These are phyloP conservation scores for Allacma fusca DNA, from an alignment of 2,888 invertebrate genomes.

Conservation along the genomic window DNA sequence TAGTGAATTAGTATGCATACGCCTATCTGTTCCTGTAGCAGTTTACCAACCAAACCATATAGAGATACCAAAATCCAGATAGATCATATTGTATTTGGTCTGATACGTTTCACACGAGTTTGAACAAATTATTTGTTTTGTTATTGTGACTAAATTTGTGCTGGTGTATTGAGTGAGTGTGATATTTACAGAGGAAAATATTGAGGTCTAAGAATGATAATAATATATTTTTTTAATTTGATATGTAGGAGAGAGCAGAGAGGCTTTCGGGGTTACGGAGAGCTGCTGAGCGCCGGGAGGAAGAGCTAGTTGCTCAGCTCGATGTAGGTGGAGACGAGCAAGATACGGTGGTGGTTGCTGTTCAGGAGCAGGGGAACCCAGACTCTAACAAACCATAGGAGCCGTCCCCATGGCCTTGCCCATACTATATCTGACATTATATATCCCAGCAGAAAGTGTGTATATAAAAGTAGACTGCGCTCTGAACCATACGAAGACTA, in stretches of 20 bases:
- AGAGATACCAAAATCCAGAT: no score
- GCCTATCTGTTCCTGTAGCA: no score
- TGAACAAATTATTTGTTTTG: no score
- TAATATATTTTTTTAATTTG: slow-evolving; percentile 32
- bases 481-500: background rate
- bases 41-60: no score
- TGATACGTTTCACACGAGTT: no score
- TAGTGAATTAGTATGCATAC: no score
- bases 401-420: slow-evolving; percentile 38
- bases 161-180: no score
- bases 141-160: no score
- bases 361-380: slow-evolving; percentile 12
- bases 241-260: slow-evolving; percentile 47
- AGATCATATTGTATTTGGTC: no score
- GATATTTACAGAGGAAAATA: no score
- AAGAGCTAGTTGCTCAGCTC: slow-evolving; percentile 48
- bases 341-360: slow-evolving; percentile 32
- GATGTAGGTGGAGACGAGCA: slow-evolving; percentile 40
- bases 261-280: slow-evolving; percentile 37
- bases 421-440: background rate
- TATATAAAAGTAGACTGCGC: background rate
- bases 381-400: background rate
- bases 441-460: background rate
- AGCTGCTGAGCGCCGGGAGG: slow-evolving; percentile 45
- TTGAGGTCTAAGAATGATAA: no score